These are phyloP conservation scores for Bucorvus abyssinicus DNA, from an alignment of 2,797 vertebrate species.

Conservation along the genomic window DNA sequence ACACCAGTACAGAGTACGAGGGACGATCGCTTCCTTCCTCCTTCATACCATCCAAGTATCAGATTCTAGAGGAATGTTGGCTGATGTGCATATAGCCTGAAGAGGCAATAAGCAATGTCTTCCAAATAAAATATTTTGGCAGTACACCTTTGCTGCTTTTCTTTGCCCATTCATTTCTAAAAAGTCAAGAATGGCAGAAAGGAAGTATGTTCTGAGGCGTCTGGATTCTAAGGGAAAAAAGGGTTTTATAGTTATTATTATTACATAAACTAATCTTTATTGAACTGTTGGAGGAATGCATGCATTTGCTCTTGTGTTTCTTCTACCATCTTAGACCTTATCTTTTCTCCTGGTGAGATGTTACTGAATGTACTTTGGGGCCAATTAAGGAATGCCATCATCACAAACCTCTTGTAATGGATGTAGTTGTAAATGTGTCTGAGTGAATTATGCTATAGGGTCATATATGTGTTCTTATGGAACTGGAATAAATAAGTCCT, in stretches of 20 bases:
- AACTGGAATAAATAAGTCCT: background rate
- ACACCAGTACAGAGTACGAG: no score
- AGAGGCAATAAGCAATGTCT: background rate
- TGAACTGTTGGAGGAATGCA: background rate
- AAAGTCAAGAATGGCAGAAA: background rate
- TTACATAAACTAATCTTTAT: background rate
- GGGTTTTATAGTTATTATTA: background rate
- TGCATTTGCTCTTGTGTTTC: background rate
- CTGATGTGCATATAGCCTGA: accelerated
- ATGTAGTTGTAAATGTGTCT: background rate
- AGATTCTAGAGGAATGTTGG: background rate
- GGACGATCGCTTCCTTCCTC: no score
- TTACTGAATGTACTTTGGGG: background rate
- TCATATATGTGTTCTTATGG: background rate
- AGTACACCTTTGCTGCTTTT: background rate
- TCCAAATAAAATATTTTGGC: background rate
- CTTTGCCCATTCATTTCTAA: background rate
- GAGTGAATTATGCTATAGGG: background rate
- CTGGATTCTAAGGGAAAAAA: background rate
- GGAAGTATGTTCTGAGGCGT: background rate
- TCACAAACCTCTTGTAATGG: background rate
- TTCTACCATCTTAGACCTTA: background rate
- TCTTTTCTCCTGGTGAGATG: background rate
- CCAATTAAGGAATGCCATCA: background rate
- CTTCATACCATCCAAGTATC: background rate